phyloP scores from a whole-genome alignment of 2,888 invertebrate genomes.

The Dynastes tityus region DNA sequence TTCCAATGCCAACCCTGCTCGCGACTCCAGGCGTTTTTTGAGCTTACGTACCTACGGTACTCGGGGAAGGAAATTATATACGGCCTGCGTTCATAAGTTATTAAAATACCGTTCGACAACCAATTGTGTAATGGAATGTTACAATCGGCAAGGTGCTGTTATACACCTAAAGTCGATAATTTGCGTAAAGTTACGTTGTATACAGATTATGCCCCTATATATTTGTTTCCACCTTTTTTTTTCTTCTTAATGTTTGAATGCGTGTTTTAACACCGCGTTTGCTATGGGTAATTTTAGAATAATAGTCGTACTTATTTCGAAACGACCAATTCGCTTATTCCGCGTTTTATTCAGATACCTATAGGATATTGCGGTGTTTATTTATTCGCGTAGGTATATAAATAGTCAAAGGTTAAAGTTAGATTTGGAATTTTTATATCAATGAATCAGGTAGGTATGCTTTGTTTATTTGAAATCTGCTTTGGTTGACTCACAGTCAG shows the following conservation, averaged over 20 bases:
- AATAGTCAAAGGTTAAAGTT: conserved; percentile 36
- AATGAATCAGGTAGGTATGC: conserved; percentile 34
- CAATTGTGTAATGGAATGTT: conserved; percentile 5
- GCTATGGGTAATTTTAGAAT: not conserved
- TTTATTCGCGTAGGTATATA: conserved; percentile 9
- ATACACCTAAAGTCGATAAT: conserved; percentile 3
- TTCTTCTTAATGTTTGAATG: not conserved
- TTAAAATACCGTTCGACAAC: conserved; percentile 17
- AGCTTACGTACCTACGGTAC: not conserved
- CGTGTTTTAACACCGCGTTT: not conserved
- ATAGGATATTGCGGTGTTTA: not conserved
- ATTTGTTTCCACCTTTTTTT: too few species aligned
- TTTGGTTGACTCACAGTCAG: conserved; percentile 23
- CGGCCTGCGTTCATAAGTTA: not conserved
- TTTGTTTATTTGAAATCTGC: conserved; percentile 6
- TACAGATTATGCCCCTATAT: not conserved
- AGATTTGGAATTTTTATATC: conserved; percentile 32
- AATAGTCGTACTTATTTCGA: not conserved
- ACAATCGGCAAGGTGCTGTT: not conserved
- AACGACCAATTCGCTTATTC: not conserved
- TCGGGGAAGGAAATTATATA: not conserved
- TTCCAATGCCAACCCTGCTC: conserved; percentile 12
- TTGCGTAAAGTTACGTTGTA: not conserved
- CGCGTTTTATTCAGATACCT: conserved; percentile 1
- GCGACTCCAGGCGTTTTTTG: not conserved